A percentile compares a stretch with the other conserved stretches of the same genome.
phyloP scores from a whole-genome alignment of 2,113 vertebrate species.

The Cynocephalus volans region DNA sequence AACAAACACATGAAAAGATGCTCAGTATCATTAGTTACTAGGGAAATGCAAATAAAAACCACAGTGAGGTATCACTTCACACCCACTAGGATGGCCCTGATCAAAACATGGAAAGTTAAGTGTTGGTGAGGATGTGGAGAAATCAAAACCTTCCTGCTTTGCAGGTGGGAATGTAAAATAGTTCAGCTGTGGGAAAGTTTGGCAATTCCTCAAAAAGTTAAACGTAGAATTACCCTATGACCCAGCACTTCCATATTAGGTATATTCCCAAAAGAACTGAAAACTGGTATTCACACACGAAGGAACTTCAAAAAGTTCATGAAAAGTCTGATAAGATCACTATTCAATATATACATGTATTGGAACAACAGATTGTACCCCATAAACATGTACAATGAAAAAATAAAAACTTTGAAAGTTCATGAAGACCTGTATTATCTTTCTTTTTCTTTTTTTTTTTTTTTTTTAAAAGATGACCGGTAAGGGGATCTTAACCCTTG shows the following conservation, averaged over 20 bases:
- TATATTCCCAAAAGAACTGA: not conserved
- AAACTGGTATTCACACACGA: conserved; percentile 5
- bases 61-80: not conserved
- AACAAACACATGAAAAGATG: conserved; percentile 11
- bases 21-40: not conserved
- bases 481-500: too few relatives aligned
- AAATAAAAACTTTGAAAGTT: too few relatives aligned
- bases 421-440: too few relatives aligned
- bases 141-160: not conserved
- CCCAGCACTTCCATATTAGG: not conserved
- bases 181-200: not conserved
- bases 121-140: not conserved
- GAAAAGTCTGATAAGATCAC: too few relatives aligned
- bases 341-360: too few relatives aligned
- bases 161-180: not conserved
- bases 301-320: too few relatives aligned
- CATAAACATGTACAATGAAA: too few relatives aligned
- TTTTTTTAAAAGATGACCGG: too few relatives aligned
- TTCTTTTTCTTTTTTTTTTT: too few relatives aligned
- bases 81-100: not conserved
- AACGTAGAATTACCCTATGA: conserved; percentile 7
- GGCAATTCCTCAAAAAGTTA: conserved; percentile 46
- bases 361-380: too few relatives aligned
- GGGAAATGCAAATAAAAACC: conserved; percentile 7
- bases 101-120: not conserved